A percentile compares a stretch with the other conserved stretches of the same genome.
phyloP scores from a whole-genome alignment of 2,113 vertebrate genomes.

The Chaetops frenatus region DNA sequence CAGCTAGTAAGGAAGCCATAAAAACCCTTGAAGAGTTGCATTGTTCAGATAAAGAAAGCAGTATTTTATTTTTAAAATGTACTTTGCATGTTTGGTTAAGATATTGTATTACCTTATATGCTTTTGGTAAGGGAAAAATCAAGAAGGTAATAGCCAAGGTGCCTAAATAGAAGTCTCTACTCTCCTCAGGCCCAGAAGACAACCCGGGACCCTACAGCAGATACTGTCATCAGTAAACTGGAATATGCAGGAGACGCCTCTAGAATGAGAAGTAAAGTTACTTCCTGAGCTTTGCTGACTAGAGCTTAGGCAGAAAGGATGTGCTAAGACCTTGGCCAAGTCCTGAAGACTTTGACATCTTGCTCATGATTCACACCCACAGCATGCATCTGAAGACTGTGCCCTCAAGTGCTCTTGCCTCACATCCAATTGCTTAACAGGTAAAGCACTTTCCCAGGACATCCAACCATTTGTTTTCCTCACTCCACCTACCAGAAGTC shows the following conservation, averaged over 20 bases:
- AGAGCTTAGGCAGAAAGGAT: not conserved
- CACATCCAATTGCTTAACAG: not conserved
- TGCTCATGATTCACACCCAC: not conserved
- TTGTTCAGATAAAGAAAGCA: not conserved
- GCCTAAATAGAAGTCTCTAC: not conserved
- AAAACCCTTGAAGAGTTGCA: not conserved
- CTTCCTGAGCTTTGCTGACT: not conserved
- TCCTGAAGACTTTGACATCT: not conserved
- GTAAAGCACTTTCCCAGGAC: not conserved
- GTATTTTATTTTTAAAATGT: not conserved
- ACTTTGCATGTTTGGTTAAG: not conserved
- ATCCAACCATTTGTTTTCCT: not conserved
- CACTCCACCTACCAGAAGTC: not conserved
- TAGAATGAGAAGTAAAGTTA: not conserved
- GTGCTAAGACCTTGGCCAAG: not conserved
- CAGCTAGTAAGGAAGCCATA: not conserved
- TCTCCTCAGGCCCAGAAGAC: not conserved
- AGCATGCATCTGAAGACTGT: rapidly evolving
- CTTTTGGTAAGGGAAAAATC: not conserved
- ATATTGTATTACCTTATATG: not conserved
- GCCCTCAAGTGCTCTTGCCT: not conserved
- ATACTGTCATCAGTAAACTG: not conserved
- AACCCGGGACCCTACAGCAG: rapidly evolving
- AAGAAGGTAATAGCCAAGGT: not conserved
- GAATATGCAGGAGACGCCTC: not conserved